Conservation (phyloP, 2,797 vertebrate species). For the Geotrypetes seraphini region DNA sequence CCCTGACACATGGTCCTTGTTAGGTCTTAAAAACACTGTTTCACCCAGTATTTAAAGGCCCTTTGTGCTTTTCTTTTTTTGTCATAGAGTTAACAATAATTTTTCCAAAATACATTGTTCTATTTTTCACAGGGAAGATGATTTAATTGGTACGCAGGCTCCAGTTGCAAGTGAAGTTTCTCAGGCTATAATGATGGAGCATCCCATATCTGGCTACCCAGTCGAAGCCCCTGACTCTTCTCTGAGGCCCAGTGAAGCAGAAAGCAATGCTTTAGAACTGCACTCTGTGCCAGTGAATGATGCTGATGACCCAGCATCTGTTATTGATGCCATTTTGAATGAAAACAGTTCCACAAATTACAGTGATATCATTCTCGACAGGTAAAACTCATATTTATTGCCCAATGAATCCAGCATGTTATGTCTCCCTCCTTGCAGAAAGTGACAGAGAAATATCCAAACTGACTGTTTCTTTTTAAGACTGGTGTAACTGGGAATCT, state of each 20-base stretch:
- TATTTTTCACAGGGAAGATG: constrained; percentile 20
- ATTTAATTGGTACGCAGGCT: constrained; percentile 10
- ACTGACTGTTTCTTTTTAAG: no score
- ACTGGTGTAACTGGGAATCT: no score
- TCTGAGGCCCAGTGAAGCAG: neutral
- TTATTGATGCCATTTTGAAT: constrained; percentile 38
- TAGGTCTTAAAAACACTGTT: no score
- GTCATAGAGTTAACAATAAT: no score
- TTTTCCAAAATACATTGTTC: no score
- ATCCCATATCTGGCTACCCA: constrained; percentile 6
- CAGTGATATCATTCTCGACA: constrained; percentile 26
- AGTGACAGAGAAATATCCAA: no score
- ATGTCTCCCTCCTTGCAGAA: no score
- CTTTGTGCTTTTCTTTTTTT: no score
- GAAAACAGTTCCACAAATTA: constrained; percentile 23
- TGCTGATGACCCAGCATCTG: constrained; percentile 29
- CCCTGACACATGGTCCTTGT: no score
- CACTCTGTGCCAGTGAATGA: constrained; percentile 9
- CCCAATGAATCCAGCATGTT: no score
- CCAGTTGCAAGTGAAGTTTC: constrained; percentile 6
- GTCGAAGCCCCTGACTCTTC: neutral
- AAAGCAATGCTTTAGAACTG: constrained; percentile 15
- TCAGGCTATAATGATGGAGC: constrained; percentile 3
- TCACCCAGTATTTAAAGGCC: no score
- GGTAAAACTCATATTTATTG: constrained; percentile 15